Evolutionary conservation across 2,113 vertebrate species (phyloP), one percentile per base, ranked within the genome.

Genomic region (Bubo blakistoni): DNA sequence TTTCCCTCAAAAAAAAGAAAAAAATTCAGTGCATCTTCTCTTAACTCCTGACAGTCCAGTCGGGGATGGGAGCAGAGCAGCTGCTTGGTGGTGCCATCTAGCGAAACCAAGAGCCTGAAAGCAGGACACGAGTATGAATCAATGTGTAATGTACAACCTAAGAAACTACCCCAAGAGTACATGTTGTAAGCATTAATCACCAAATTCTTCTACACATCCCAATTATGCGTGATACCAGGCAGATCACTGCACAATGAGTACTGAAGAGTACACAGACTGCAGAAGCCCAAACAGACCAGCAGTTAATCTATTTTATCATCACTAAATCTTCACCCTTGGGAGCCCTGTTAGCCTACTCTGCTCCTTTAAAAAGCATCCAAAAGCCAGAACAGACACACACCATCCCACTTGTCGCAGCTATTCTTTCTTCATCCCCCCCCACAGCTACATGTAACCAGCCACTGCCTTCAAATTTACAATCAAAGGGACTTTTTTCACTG

Each of bases 71-170:
- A 78, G 65, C 32, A 20, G 52, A 86, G 21, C 36, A 1, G 32
- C 72, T 74, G 79, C 57, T 36, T 42, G 52, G 21, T 51, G 54
- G 47, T 69, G 84, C 84, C 83, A 93, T 17, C 88, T 78, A 72
- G 70, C 0, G 54, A 84, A 51, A n/a, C 27, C 17, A 36, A 27
- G 11, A 79, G 55, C 19, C 54, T 65, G 16, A 44, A 79, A 54
- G 42, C 51, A 26, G 29, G 30, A 57, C 26, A 0, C 0, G 15
- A 52, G 19, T 2, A 30, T 4, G 38, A 71, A 49, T 26, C 32
- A 24, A 13, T 0, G 1, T 5, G 25, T 51, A 7, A 25, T 0
- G 5, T 17, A 51, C 15, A 61, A 12, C 11, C 19, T 40, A 25
- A 72, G n/a, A 36, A 77, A 15, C 14, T 26, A 57, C 6, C 15